Evolutionary conservation across 2,888 invertebrate species (phyloP).

Genomic region (Catocala nupta): DNA sequence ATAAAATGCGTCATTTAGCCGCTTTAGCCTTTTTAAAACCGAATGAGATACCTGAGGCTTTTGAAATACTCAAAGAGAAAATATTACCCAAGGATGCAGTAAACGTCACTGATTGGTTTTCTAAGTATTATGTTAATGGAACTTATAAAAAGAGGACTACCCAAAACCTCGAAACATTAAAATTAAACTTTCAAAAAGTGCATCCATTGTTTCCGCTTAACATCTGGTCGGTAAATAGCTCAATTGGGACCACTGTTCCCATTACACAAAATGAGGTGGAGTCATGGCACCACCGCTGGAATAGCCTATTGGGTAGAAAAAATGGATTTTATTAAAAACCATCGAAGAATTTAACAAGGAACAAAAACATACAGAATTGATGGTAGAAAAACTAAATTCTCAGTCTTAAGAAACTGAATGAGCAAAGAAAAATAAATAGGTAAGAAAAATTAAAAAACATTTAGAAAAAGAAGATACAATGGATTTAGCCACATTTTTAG

Average conservation of each 20-base stretch:
- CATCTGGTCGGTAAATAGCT: constrained; percentile 5
- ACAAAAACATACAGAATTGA: no score
- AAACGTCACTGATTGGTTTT: constrained; percentile 3
- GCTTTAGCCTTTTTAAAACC: constrained; percentile 17
- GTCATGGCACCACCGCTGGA: constrained; percentile 7
- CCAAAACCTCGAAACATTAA: constrained; percentile 1
- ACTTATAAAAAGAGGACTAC: constrained; percentile 5
- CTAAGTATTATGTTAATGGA: constrained; percentile 9
- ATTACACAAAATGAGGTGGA: constrained; percentile 2
- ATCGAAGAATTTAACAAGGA: no score
- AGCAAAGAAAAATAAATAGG: no score
- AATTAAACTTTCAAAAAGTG: constrained; percentile 11
- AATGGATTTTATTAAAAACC: neutral
- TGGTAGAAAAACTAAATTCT: no score
- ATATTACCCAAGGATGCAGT: constrained; percentile 6
- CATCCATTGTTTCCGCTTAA: constrained; percentile 70
- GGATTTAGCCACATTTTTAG: no score
- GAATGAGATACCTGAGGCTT: constrained; percentile 13
- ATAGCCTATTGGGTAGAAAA: neutral
- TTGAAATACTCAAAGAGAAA: constrained; percentile 16
- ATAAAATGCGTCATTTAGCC: constrained; percentile 12
- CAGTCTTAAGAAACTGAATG: no score
- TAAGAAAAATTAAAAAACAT: no score
- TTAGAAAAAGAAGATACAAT: no score
- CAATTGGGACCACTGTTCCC: neutral